Evolutionary conservation across 2,797 vertebrate species (phyloP).

Genomic region (Thaleichthys pacificus): DNA sequence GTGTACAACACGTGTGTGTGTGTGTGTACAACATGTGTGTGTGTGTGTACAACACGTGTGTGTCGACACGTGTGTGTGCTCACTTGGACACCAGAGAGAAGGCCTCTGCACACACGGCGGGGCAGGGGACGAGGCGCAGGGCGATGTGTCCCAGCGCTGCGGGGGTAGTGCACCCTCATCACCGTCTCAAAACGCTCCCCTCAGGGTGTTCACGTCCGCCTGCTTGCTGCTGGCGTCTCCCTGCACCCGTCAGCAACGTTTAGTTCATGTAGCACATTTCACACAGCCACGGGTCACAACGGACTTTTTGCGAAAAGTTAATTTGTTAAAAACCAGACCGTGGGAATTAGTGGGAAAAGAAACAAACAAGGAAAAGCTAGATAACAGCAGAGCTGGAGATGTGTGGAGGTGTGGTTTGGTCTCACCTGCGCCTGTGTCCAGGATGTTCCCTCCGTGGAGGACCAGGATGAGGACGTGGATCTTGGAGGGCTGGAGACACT

Average conservation of each 20-base stretch:
- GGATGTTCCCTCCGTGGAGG: conserved; percentile 94
- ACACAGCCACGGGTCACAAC: too few relatives aligned
- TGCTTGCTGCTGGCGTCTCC: conserved; percentile 94
- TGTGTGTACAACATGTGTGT: neutral
- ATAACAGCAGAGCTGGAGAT: neutral
- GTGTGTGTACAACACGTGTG: neutral
- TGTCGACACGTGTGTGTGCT: conserved; percentile 40
- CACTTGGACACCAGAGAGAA: conserved; percentile 96
- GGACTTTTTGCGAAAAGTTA: too few relatives aligned
- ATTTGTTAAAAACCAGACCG: too few relatives aligned
- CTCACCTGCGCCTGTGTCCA: conserved; percentile 81
- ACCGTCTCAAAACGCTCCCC: conserved; percentile 87
- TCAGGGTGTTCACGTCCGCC: conserved; percentile 90
- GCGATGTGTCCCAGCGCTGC: conserved; percentile 86
- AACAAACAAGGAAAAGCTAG: too few relatives aligned
- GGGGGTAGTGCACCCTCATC: conserved; percentile 93
- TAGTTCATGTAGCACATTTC: too few relatives aligned
- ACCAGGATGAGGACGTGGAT: conserved; percentile 92
- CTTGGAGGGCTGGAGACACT: conserved; percentile 83
- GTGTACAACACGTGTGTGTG: neutral
- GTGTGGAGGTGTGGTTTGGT: neutral
- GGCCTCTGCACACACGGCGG: conserved; percentile 90
- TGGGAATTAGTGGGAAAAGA: too few relatives aligned
- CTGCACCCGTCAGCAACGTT: conserved; percentile 41
- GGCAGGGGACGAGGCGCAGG: conserved; percentile 90